Evolutionary conservation across 2,113 vertebrate species (phyloP).

Genomic region (Strix uralensis): DNA sequence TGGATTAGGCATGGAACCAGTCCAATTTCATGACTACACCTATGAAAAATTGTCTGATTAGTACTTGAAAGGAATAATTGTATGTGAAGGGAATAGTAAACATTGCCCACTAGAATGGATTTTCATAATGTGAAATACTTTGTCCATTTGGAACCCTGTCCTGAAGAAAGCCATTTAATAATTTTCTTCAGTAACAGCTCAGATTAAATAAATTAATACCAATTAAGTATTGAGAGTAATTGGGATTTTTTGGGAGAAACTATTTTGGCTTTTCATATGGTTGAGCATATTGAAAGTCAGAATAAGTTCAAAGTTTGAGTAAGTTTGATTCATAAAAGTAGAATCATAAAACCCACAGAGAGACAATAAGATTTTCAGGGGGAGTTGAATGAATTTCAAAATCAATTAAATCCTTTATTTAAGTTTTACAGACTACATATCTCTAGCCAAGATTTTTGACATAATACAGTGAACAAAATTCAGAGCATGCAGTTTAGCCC

Average conservation of each 20-base stretch:
- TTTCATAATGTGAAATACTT: constrained; percentile 8
- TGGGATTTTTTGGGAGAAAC: not conserved
- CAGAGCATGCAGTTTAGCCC: not conserved
- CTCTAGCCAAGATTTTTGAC: not conserved
- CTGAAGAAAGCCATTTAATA: not conserved
- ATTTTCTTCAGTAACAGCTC: not conserved
- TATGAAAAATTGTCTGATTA: constrained; percentile 53
- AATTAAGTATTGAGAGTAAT: not conserved
- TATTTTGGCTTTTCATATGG: not conserved
- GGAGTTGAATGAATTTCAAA: not conserved
- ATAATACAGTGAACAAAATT: not conserved
- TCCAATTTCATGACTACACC: constrained; percentile 11
- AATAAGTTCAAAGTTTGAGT: not conserved
- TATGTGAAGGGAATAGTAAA: constrained; percentile 43
- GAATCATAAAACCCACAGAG: not conserved
- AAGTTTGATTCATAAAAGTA: not conserved
- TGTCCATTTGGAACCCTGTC: not conserved
- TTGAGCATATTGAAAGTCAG: not conserved
- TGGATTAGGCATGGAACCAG: constrained; percentile 26
- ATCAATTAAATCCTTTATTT: not conserved
- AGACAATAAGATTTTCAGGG: not conserved
- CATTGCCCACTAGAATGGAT: not conserved
- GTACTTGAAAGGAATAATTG: constrained; percentile 43
- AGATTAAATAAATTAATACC: not conserved
- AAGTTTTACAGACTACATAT: not conserved